Base-by-base conservation (phyloP, 2,113 vertebrate species). In the Vidua macroura region DNA sequence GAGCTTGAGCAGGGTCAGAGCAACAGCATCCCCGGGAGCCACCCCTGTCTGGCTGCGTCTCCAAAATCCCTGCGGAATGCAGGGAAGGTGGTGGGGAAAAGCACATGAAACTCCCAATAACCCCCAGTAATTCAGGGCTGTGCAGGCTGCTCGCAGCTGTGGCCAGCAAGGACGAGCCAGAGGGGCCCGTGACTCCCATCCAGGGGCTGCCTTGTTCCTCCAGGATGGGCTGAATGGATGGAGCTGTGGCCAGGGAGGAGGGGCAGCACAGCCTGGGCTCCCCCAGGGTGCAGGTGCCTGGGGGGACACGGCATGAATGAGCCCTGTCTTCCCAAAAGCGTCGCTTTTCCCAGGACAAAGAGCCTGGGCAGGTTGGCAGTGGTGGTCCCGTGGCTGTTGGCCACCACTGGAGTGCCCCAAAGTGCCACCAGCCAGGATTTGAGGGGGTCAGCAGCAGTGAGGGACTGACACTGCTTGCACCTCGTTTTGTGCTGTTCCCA, bases 101-200 rank as follows among this genome's bases (percentile, higher is more conserved):
- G 64, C 56, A 53, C 62, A 13, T 21, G 62, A 53, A 70, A 25
- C 2, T 52, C 27, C 1, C 30, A 2, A 5, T 8, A 43, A 41
- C 7, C 8, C 58, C 28, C 22, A 11, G 17, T 2, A 43, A 58
- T 21, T 58, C 66, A 23, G 62, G 0, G 0, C 35, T 0, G 0
- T 2, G 4, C 76, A 3, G 56, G 82, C 82, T 33, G 92, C 80
- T 80, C 0, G 0, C 81, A 78, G 82, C 77, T 94, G 81, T 2
- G 1, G 33, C 13, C 3, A 0, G 52, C 4, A 3, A 12, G 85
- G 48, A 15, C 0, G 25, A 84, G 69, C 44, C 17, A 4, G 78
- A 78, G 76, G 55, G 64, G 49, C 44, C 30, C 0, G 2, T 15
- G 51, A 30, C 49, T 89, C 77, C 91, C 15, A 5, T 1, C 75